Percentiles rank a stretch among this genome's conserved stretches.
Conservation (phyloP, 2,797 vertebrate species). For the Pantherophis vulpinus region DNA sequence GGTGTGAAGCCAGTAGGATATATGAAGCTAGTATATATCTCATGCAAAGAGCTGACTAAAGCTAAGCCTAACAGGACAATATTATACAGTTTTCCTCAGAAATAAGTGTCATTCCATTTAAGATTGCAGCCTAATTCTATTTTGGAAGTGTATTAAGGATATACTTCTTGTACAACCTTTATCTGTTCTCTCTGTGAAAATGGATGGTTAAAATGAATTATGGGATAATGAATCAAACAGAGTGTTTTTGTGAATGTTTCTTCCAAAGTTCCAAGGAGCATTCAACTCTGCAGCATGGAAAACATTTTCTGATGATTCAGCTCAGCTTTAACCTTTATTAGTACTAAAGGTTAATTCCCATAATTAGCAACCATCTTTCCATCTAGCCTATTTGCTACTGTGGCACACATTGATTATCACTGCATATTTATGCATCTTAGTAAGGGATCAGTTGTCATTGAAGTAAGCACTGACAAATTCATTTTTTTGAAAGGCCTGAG, state of each 20-base stretch:
- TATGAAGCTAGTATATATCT: neutral
- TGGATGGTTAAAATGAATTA: neutral
- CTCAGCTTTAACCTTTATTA: slow-evolving; percentile 5
- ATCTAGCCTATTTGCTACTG: neutral
- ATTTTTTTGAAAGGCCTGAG: slow-evolving; percentile 30
- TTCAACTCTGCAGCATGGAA: neutral
- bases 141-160: neutral
- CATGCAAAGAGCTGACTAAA: neutral
- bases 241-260: neutral
- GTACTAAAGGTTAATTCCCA: slow-evolving; percentile 16
- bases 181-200: neutral
- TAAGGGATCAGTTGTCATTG: neutral
- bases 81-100: neutral
- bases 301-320: neutral
- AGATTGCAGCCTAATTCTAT: neutral
- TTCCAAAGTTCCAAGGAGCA: neutral
- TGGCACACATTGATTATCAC: slow-evolving; percentile 15
- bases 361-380: slow-evolving; percentile 9
- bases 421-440: slow-evolving; percentile 20
- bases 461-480: neutral
- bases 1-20: neutral
- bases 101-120: neutral
- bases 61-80: neutral
- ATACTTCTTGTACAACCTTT: neutral
- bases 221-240: neutral